Conservation (phyloP, 30 jellyfish, hydroid and myxozoan genomes). For the Turritopsis dohrnii region DNA sequence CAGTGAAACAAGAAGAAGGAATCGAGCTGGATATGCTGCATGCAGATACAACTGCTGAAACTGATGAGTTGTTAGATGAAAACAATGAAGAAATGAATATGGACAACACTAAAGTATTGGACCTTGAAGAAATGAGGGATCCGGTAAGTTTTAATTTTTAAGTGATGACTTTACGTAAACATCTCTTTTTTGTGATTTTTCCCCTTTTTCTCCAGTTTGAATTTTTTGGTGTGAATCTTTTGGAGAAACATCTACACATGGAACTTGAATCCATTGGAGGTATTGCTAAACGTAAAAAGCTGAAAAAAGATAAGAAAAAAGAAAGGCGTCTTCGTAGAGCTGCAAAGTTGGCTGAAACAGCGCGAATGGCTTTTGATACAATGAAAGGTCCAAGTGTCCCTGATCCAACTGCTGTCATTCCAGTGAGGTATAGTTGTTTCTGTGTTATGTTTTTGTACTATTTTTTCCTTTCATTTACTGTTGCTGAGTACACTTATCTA, state of each 20-base stretch:
- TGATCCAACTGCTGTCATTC: slow-evolving; percentile 31
- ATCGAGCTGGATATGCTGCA: slow-evolving; percentile 31
- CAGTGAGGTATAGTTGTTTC: background rate
- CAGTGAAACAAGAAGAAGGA: slow-evolving; percentile 35
- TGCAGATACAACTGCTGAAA: slow-evolving; percentile 40
- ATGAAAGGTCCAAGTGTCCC: slow-evolving; percentile 44
- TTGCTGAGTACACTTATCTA: too few species aligned
- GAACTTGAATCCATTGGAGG: slow-evolving; percentile 34
- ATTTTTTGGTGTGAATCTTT: slow-evolving; percentile 36
- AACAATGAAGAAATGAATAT: slow-evolving; percentile 22
- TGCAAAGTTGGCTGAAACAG: slow-evolving; percentile 35
- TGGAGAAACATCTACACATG: slow-evolving; percentile 40
- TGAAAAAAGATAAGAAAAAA: slow-evolving; percentile 31
- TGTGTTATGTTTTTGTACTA: background rate
- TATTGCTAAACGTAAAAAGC: slow-evolving; percentile 13
- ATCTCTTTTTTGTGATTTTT: background rate
- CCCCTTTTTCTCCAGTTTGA: slow-evolving; percentile 19
- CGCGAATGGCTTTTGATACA: slow-evolving; percentile 18
- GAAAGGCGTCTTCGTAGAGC: slow-evolving; percentile 27
- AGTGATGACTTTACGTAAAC: background rate
- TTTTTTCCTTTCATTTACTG: too few species aligned
- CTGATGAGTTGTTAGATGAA: slow-evolving; percentile 33
- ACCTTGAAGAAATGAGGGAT: slow-evolving; percentile 32
- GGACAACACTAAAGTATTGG: slow-evolving; percentile 4
- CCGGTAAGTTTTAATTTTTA: slow-evolving; percentile 19